Base-by-base conservation (phyloP, 2,113 vertebrate genomes). In the Hemicordylus capensis region DNA sequence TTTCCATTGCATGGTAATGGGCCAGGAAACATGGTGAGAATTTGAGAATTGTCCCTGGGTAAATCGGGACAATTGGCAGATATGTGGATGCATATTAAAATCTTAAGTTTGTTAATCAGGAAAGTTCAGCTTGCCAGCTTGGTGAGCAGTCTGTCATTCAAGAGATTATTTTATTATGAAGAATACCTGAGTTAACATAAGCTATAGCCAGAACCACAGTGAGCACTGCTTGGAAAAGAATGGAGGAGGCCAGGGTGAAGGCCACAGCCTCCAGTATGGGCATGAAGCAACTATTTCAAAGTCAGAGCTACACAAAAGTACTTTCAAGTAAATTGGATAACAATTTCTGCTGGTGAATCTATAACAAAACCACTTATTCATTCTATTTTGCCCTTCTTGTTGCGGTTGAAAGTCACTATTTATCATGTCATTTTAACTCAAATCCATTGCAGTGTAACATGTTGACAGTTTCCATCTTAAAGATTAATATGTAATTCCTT, bases 351-450 rank as follows among this genome's bases (percentile, higher is more conserved):
- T 90, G 95, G 87, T 78, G 84, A 90, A 90, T 66, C 88, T 75
- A 63, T n/a, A 66, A 79, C 74, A 75, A 89, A 83, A 82, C 22
- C 39, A 42, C 75, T 74, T 86, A 89, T 79, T 93, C 87, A 89
- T 51, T 9, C 20, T 89, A 37, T 90, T 87, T 56, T 85, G 81
- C 93, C 81, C 91, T 84, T 93, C 87, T 91, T 87, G 8, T 42
- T 51, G 24, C 64, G 66, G 66, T 39, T 89, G 76, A 73, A 86
- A 90, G 86, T 84, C 82, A 80, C 42, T 90, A 85, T 91, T 95
- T 91, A 92, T 85, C 83, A 89, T 87, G 74, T 81, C 39, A 77
- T 64, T 93, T 82, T 89, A 95, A 95, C 94, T 84, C 87, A 91
- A 89, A 85, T 85, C 86, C 89, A 83, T 34, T 82, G 61, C 44